phyloP scores from a whole-genome alignment of 1,140 invertebrate genomes.

The Atopsyche davidsoni region DNA sequence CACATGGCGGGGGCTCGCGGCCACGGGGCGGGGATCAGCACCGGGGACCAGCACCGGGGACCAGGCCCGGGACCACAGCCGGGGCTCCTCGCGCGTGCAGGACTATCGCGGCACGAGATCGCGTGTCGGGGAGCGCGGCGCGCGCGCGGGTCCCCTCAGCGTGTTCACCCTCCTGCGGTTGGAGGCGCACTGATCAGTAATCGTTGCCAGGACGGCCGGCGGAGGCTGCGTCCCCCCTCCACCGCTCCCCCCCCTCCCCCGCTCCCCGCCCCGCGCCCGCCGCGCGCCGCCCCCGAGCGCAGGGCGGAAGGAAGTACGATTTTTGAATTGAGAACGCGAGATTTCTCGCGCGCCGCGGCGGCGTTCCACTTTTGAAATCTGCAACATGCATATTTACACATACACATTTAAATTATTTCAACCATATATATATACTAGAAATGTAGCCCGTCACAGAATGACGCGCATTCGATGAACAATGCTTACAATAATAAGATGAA shows the following conservation, averaged over 20 bases:
- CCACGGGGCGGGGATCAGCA: not conserved
- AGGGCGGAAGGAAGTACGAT: not conserved
- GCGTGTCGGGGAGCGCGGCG: not conserved
- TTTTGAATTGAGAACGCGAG: no score
- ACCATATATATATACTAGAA: no score
- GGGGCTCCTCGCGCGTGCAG: not conserved
- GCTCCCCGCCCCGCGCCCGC: not conserved
- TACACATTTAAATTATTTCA: no score
- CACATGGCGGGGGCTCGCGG: not conserved
- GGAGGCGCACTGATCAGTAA: conserved; percentile 30
- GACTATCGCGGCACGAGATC: not conserved
- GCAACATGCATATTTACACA: no score
- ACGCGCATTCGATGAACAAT: no score
- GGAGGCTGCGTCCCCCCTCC: conserved; percentile 23
- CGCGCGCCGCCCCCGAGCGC: conserved; percentile 2
- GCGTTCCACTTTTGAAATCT: no score
- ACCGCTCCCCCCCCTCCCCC: conserved; percentile 3
- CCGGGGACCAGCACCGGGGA: not conserved
- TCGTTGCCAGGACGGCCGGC: conserved; percentile 24
- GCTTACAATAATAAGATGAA: no score
- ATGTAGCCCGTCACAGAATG: no score
- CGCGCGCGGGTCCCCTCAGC: conserved; percentile 3
- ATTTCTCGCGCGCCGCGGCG: no score
- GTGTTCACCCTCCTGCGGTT: conserved; percentile 15
- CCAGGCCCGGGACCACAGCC: not conserved